Evolutionary conservation across 2,797 vertebrate genomes (phyloP).

Genomic region (Pseudocheirus occidentalis): DNA sequence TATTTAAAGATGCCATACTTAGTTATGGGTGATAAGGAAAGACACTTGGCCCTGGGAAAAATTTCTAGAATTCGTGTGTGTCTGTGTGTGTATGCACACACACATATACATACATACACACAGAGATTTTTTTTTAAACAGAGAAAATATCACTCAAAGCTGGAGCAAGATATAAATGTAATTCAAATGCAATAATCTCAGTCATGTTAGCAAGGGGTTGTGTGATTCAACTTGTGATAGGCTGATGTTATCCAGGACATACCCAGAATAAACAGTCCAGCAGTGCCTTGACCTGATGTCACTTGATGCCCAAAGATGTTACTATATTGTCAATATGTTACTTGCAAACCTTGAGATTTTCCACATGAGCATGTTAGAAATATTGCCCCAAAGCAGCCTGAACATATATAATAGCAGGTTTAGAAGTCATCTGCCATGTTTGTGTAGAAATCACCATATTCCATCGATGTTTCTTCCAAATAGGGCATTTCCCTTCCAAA

Average conservation of each 20-base stretch:
- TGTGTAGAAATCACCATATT: constrained; percentile 26
- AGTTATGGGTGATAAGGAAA: constrained; percentile 81
- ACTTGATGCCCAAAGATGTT: constrained; percentile 10
- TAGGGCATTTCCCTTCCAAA: constrained; percentile 15
- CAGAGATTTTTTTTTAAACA: constrained; percentile 44
- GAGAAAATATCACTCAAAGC: constrained; percentile 71
- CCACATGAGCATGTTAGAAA: neutral
- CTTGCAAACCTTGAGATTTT: constrained; percentile 31
- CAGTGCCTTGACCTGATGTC: neutral
- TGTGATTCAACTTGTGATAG: constrained; percentile 66
- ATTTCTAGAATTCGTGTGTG: constrained; percentile 58
- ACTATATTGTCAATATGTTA: neutral
- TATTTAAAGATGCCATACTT: constrained; percentile 84
- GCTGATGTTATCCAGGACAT: constrained; percentile 56
- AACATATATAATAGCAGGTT: neutral
- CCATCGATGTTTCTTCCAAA: constrained; percentile 28
- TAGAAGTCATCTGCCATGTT: neutral
- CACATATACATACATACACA: too few species aligned
- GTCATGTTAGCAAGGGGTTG: constrained; percentile 70
- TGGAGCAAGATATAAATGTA: constrained; percentile 62
- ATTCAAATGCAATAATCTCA: constrained; percentile 60
- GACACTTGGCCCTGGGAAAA: constrained; percentile 62
- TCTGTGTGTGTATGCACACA: too few species aligned
- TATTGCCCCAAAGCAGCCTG: constrained; percentile 37
- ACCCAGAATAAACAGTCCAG: constrained; percentile 4